phyloP scores from a whole-genome alignment of 2,888 invertebrate genomes.

The Trisateles emortualis region DNA sequence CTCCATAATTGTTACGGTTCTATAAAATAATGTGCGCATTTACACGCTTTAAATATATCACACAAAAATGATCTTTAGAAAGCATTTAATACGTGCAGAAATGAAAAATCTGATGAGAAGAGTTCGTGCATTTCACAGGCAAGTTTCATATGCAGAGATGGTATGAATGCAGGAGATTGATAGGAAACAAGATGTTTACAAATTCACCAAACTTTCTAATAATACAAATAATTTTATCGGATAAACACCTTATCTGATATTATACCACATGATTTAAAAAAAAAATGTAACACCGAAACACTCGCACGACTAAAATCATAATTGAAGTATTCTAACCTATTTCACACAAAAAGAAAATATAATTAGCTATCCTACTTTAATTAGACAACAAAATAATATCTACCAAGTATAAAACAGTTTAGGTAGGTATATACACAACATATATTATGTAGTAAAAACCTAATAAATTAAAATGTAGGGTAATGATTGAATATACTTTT shows the following conservation, averaged over 20 bases:
- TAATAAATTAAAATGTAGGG: not conserved
- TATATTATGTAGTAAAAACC: not conserved
- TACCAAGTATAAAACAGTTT: constrained; percentile 5
- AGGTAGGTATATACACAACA: constrained; percentile 3
- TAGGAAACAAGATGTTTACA: not conserved
- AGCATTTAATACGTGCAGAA: not conserved
- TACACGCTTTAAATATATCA: not conserved
- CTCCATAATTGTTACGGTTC: not conserved
- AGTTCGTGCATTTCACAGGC: not conserved
- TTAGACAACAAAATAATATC: constrained; percentile 1
- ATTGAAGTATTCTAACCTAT: not conserved
- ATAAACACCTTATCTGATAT: not conserved
- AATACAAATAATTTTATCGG: not conserved
- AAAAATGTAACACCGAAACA: constrained; percentile 3
- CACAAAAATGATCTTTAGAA: not conserved
- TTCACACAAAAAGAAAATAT: not conserved
- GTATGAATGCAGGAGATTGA: not conserved
- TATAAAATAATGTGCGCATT: too few relatives aligned
- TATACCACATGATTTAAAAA: not conserved
- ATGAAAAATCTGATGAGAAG: not conserved
- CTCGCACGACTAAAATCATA: not conserved
- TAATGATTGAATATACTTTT: constrained; percentile 6
- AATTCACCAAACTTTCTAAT: not conserved
- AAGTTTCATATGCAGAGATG: not conserved
- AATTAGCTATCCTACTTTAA: constrained; percentile 6